A percentile compares a stretch with the other conserved stretches of the same genome.
These are phyloP conservation scores for Linnaemya vulpina DNA, from an alignment of 2,888 invertebrate species.

Conservation along the genomic window DNA sequence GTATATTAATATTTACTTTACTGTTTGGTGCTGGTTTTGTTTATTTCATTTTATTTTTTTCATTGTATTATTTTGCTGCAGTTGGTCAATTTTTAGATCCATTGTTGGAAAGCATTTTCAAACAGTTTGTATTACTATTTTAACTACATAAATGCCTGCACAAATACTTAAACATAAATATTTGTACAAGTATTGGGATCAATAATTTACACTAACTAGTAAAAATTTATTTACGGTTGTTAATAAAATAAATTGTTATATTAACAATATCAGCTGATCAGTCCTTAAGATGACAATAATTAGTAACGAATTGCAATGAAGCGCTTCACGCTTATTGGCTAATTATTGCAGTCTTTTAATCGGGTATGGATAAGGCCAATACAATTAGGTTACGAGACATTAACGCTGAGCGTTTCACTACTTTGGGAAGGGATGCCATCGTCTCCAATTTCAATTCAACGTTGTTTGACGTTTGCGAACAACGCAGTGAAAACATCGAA, in stretches of 20 bases:
- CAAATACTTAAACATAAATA: conserved; percentile 10
- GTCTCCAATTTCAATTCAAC: too few species aligned
- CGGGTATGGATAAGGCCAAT: too few species aligned
- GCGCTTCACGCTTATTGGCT: too few species aligned
- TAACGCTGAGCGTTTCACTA: too few species aligned
- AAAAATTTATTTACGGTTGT: neutral
- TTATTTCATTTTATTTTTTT: neutral
- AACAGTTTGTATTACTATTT: conserved; percentile 54
- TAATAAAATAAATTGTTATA: too few species aligned
- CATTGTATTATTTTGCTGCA: conserved; percentile 25
- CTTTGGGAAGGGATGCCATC: too few species aligned
- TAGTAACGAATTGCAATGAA: too few species aligned
- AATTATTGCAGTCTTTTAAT: too few species aligned
- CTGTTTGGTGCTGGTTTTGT: conserved; percentile 31
- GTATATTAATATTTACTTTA: conserved; percentile 51
- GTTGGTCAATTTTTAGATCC: conserved; percentile 62
- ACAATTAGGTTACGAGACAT: neutral
- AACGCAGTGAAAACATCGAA: too few species aligned
- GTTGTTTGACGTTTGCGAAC: too few species aligned
- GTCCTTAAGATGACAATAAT: too few species aligned
- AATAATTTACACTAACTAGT: conserved; percentile 6
- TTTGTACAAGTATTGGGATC: neutral
- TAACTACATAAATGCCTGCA: conserved; percentile 35
- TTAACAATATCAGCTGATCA: too few species aligned
- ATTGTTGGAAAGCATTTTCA: conserved; percentile 58